Conservation (phyloP, 2,113 vertebrate genomes). For the Poeciliopsis occidentalis region DNA sequence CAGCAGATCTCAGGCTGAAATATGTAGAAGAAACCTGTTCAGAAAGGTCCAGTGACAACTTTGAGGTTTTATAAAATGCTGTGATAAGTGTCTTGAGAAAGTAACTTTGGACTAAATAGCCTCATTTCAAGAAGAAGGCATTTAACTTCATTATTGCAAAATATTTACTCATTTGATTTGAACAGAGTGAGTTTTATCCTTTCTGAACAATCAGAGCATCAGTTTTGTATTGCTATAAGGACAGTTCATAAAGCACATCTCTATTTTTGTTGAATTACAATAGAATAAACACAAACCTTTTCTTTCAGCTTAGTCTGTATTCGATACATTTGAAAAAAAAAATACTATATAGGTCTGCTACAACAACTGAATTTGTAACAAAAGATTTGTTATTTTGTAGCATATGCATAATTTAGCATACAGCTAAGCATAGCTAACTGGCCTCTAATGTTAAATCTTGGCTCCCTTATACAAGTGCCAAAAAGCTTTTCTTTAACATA, state of each 20-base stretch:
- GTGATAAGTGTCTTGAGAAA: constrained; percentile 17
- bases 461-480: not conserved
- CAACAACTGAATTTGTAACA: not conserved
- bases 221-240: not conserved
- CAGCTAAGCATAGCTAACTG: not conserved
- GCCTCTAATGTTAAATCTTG: not conserved
- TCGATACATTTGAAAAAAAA: not conserved
- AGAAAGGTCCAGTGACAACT: constrained; percentile 17
- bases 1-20: constrained; percentile 61
- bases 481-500: not conserved
- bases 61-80: constrained; percentile 9
- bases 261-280: not conserved
- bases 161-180: not conserved
- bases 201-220: not conserved
- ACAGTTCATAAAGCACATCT: not conserved
- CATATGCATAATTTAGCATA: not conserved
- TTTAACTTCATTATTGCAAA: not conserved
- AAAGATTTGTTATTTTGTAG: no score
- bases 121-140: constrained; percentile 1
- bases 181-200: not conserved
- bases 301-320: not conserved
- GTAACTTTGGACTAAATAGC: constrained; percentile 3
- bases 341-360: not conserved
- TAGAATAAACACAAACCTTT: not conserved
- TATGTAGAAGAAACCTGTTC: constrained; percentile 7